Evolutionary conservation across 2,888 invertebrate species (phyloP).

Genomic region (Nasonovia ribisnigri): DNA sequence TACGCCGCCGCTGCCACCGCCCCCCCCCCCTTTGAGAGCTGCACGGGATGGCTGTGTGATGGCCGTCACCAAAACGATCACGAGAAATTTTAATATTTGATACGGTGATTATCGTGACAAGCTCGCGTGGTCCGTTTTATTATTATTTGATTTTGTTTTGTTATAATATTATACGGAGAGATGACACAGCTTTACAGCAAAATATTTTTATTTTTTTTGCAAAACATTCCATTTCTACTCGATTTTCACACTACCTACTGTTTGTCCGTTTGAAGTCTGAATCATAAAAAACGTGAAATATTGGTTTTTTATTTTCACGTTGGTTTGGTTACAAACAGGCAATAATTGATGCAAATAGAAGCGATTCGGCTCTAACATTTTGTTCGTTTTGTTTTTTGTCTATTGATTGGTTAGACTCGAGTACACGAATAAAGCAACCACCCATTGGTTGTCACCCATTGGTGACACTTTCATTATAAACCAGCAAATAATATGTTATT

Average conservation of each 20-base stretch:
- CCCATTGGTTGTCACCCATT: not conserved
- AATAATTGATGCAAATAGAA: not conserved
- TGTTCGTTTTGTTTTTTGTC: not conserved
- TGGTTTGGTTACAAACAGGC: not conserved
- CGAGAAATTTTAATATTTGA: slow-evolving; percentile 10
- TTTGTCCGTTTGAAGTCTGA: not conserved
- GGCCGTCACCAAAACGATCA: not conserved
- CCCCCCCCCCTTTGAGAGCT: not conserved
- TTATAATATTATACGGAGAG: not conserved
- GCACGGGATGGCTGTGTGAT: too few relatives aligned
- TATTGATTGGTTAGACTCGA: not conserved
- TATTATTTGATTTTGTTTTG: not conserved
- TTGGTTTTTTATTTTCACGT: not conserved
- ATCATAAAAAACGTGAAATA: not conserved
- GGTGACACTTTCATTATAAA: not conserved
- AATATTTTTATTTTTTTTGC: not conserved
- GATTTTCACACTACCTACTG: not conserved
- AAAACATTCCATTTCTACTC: not conserved
- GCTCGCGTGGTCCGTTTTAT: not conserved
- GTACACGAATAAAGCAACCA: not conserved
- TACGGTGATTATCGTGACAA: not conserved
- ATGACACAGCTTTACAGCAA: not conserved
- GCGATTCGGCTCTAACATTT: not conserved
- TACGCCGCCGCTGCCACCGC: not conserved
- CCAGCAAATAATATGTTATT: not conserved